A percentile compares a stretch with the other conserved stretches of the same genome.
phyloP scores from a whole-genome alignment of 2,888 invertebrate species.

The Heteromurus nitidus region DNA sequence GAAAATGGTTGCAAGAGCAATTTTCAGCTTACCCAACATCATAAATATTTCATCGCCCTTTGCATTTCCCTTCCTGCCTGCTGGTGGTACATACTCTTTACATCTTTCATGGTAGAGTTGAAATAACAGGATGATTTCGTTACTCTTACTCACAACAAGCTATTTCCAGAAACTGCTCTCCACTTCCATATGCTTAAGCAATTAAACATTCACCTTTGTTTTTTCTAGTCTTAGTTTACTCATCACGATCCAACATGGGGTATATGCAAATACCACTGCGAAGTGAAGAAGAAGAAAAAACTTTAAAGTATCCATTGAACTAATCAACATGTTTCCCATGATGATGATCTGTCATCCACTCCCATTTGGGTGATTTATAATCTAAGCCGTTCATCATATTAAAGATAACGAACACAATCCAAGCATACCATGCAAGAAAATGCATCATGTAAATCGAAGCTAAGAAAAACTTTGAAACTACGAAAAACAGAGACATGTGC shows the following conservation, averaged over 20 bases:
- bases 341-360: slow-evolving; percentile 28
- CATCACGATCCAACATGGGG: neutral
- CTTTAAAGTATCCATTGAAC: slow-evolving; percentile 13
- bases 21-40: neutral
- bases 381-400: slow-evolving; percentile 17
- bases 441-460: neutral
- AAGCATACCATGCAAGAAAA: neutral
- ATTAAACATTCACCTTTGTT: slow-evolving; percentile 26
- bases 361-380: slow-evolving; percentile 40
- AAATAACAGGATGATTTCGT: slow-evolving; percentile 8
- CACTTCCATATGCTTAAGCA: slow-evolving; percentile 8
- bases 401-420: slow-evolving; percentile 16
- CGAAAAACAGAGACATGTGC: too few relatives aligned
- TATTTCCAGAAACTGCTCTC: slow-evolving; percentile 8
- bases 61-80: neutral
- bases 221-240: neutral
- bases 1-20: too few relatives aligned
- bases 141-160: neutral
- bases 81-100: neutral
- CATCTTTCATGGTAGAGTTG: neutral
- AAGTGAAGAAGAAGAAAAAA: neutral
- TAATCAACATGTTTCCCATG: slow-evolving; percentile 38
- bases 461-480: neutral
- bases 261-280: neutral
- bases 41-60: slow-evolving; percentile 38